These are phyloP conservation scores for Watsonalla binaria DNA, from an alignment of 2,888 invertebrate species.

Conservation along the genomic window DNA sequence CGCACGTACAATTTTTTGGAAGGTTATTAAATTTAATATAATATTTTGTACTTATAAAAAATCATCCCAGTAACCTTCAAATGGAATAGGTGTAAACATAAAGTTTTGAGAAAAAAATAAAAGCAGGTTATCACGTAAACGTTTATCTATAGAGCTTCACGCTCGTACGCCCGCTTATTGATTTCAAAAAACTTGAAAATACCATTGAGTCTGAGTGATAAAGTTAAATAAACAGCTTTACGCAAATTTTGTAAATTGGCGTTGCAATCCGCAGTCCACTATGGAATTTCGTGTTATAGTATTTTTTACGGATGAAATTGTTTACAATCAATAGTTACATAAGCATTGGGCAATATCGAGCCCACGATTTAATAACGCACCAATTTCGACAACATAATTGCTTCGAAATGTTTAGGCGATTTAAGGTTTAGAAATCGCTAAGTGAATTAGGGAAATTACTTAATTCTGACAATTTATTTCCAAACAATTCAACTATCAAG, in stretches of 20 bases:
- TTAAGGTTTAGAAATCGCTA: neutral
- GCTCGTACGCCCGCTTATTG: conserved; percentile 32
- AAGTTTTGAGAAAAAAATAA: conserved; percentile 20
- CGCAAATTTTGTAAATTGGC: conserved; percentile 38
- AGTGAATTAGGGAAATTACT: neutral
- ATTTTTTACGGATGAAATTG: neutral
- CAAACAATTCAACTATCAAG: neutral
- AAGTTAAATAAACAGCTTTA: conserved; percentile 14
- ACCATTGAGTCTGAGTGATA: conserved; percentile 10
- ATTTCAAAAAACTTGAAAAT: conserved; percentile 20
- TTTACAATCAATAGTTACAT: neutral
- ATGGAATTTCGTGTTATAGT: conserved; percentile 6
- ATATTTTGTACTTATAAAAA: neutral
- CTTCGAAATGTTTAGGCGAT: neutral
- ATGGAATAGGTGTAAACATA: conserved; percentile 23
- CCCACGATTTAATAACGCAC: neutral
- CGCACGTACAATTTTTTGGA: conserved; percentile 3
- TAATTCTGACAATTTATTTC: neutral
- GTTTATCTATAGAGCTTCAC: conserved; percentile 28
- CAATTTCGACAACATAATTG: neutral
- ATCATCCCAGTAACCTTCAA: conserved; percentile 12
- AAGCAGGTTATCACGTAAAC: conserved; percentile 34
- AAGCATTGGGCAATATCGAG: conserved; percentile 1
- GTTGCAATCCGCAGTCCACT: conserved; percentile 28
- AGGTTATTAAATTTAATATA: conserved; percentile 1